Evolutionary conservation across 2,888 invertebrate genomes (phyloP).

Genomic region (Aquatica leii): DNA sequence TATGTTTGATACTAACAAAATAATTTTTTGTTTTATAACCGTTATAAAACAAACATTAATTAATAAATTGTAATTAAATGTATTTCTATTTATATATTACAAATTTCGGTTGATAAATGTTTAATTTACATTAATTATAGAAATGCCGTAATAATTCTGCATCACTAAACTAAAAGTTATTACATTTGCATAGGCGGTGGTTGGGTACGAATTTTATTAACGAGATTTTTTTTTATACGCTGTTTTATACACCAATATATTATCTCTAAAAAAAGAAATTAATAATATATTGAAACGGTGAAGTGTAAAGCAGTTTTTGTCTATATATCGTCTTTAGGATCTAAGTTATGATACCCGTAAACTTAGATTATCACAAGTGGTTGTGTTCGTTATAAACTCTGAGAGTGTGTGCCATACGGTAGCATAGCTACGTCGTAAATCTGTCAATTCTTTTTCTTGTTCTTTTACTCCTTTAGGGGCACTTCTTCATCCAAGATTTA

Average conservation of each 20-base stretch:
- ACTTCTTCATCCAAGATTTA: constrained; percentile 32
- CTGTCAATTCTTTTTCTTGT: constrained; percentile 33
- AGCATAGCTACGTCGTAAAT: constrained; percentile 28
- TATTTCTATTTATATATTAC: too few relatives aligned
- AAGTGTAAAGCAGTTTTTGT: constrained; percentile 19
- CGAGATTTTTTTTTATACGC: too few relatives aligned
- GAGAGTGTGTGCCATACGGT: constrained; percentile 33
- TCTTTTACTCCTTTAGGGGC: constrained; percentile 28
- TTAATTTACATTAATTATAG: too few relatives aligned
- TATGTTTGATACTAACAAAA: too few relatives aligned
- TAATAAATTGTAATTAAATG: too few relatives aligned
- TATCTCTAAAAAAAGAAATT: neutral
- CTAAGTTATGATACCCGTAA: constrained; percentile 29
- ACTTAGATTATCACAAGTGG: constrained; percentile 35
- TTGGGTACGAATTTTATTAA: too few relatives aligned
- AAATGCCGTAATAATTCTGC: too few relatives aligned
- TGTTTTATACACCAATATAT: neutral
- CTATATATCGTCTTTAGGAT: constrained; percentile 22
- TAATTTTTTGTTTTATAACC: too few relatives aligned
- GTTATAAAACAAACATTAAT: too few relatives aligned
- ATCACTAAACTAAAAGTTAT: too few relatives aligned
- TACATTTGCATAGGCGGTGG: too few relatives aligned
- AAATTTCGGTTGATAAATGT: too few relatives aligned
- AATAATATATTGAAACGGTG: constrained; percentile 10
- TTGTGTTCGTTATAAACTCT: constrained; percentile 36